Conservation (phyloP, 2,888 invertebrate genomes). For the Perdita meconis region DNA sequence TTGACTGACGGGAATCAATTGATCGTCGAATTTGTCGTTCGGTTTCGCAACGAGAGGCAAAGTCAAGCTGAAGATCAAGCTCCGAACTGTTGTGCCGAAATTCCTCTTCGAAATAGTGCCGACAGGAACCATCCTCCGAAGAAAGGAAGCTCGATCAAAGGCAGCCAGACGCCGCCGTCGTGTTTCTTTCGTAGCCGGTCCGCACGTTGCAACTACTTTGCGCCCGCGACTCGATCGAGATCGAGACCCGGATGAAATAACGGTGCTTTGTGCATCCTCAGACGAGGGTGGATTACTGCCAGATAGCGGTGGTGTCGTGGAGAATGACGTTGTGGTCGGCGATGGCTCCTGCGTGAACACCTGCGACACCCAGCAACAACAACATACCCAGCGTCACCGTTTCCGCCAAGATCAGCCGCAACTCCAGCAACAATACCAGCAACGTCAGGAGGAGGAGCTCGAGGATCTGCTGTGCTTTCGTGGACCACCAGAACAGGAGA, state of each 20-base stretch:
- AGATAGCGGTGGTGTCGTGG: conserved; percentile 70
- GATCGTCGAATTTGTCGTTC: not conserved
- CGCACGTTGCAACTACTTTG: conserved; percentile 49
- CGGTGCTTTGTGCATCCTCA: conserved; percentile 48
- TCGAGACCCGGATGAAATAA: conserved; percentile 13
- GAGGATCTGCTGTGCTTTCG: conserved; percentile 69
- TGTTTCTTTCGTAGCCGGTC: conserved; percentile 7
- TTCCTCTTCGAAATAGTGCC: not conserved
- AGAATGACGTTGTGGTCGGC: conserved; percentile 65
- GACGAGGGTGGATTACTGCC: conserved; percentile 73
- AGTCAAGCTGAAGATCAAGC: not conserved
- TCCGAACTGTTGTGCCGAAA: not conserved
- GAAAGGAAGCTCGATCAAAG: conserved; percentile 3
- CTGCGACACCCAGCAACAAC: conserved; percentile 47
- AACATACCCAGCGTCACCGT: conserved; percentile 48
- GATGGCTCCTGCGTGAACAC: conserved; percentile 65
- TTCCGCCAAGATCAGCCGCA: conserved; percentile 46
- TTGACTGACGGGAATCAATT: not conserved
- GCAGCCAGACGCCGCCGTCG: not conserved
- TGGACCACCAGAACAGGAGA: conserved; percentile 66
- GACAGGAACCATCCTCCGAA: not conserved
- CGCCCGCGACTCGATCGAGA: not conserved
- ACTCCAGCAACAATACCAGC: conserved; percentile 54
- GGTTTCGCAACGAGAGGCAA: not conserved
- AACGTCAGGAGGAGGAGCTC: conserved; percentile 57